phyloP scores from a whole-genome alignment of 2,888 invertebrate genomes.

The Leucophora obtusa region DNA sequence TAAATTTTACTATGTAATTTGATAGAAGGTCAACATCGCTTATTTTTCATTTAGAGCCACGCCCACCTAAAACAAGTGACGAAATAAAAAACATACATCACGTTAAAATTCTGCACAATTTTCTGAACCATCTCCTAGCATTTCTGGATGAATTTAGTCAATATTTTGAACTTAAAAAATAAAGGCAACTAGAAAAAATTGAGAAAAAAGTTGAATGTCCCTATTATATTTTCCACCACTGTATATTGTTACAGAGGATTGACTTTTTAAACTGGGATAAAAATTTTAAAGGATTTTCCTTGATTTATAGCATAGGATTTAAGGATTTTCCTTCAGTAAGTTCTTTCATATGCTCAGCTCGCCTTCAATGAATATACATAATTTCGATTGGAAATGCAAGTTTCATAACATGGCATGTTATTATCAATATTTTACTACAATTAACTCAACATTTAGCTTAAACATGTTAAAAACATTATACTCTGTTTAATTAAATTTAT shows the following conservation, averaged over 20 bases:
- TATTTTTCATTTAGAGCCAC: too few relatives aligned
- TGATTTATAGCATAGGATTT: not conserved
- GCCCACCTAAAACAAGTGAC: too few relatives aligned
- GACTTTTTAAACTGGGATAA: slow-evolving; percentile 24
- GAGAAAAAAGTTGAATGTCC: too few relatives aligned
- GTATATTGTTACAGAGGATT: slow-evolving; percentile 8
- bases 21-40: too few relatives aligned
- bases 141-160: too few relatives aligned
- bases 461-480: slow-evolving; percentile 30
- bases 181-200: too few relatives aligned
- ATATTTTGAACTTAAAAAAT: too few relatives aligned
- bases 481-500: slow-evolving; percentile 28
- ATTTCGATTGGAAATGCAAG: not conserved
- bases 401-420: slow-evolving; percentile 26
- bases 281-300: not conserved
- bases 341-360: not conserved
- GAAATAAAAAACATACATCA: too few relatives aligned
- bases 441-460: slow-evolving; percentile 47
- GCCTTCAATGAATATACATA: not conserved
- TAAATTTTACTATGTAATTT: too few relatives aligned
- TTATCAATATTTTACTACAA: slow-evolving; percentile 51
- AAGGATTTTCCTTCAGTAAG: not conserved
- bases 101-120: too few relatives aligned
- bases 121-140: too few relatives aligned
- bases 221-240: too few relatives aligned